Base-by-base conservation (phyloP, 2,888 invertebrate species). In the Pogonocherus hispidulus region DNA sequence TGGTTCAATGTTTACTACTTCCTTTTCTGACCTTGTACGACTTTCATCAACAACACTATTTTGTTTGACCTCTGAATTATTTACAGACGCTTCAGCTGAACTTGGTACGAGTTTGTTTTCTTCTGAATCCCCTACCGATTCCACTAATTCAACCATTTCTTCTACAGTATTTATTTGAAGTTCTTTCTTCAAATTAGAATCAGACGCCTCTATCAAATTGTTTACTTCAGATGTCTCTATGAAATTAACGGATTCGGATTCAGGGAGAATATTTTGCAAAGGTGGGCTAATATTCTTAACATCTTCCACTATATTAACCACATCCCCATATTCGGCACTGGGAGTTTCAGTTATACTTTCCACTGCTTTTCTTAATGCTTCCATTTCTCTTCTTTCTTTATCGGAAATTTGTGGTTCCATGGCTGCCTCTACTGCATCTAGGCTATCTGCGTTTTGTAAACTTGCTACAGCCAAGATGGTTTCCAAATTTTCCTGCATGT, bases 341-440 rank as follows among this genome's bases (percentile, higher is more conserved):
- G 69, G 56, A 46, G 63, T 67, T 47, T 75, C 76, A 6, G 76
- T 79, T 5, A 78, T 79, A 49, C 79, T 78, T 57, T 77, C 78
- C 5, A 78, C 78, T 16, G 78, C 79, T 57, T 71, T 70, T 52
- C 76, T 72, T 11, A 79, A 57, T 20, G 79, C 75, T 69, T 79
- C 78, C 75, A 77, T 77, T 55, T 79, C 78, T 16, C 66, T 63
- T 18, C 71, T 62, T 60, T 79, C 78, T 35, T 73, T 77, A 32
- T 77, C 77, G 27, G 71, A 76, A 35, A 76, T 56, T 64, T 72
- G 68, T 2, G 59, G 65, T 35, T 67, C 70, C 14, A 22, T 18
- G 20, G 11, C 6, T 0, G 46, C 35, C 27, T 63, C 35, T 6
- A 23, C 16, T 1, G 51, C 27, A 37, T 69, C 65, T 14, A 68